Percentiles rank a stretch among this genome's conserved stretches.
phyloP scores from a whole-genome alignment of 2,113 vertebrate species.

The Chionodraco myersi region DNA sequence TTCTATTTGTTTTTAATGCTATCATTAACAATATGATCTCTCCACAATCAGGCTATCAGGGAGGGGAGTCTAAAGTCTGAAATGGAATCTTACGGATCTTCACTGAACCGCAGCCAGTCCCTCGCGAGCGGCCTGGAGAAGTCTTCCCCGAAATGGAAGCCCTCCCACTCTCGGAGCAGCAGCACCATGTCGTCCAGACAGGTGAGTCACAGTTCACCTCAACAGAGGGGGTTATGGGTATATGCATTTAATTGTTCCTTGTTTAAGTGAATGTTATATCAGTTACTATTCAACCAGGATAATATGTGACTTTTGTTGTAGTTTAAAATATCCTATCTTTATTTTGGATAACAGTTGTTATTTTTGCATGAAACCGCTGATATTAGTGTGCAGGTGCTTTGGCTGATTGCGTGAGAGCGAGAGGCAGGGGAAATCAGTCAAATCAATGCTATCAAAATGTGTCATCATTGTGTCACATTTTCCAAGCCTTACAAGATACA shows the following conservation, averaged over 20 bases:
- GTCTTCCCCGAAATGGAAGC: conserved; percentile 67
- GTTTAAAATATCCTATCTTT: not conserved
- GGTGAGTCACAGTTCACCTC: conserved; percentile 62
- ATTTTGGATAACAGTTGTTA: not conserved
- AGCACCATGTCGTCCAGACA: conserved; percentile 86
- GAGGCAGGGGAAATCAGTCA: not conserved
- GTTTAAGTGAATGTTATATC: not conserved
- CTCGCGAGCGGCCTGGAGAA: conserved; percentile 88
- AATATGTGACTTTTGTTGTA: not conserved
- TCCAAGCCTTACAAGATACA: too few species aligned
- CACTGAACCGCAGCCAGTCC: conserved; percentile 71
- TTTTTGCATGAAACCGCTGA: not conserved
- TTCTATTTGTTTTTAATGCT: too few species aligned
- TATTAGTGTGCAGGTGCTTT: not conserved
- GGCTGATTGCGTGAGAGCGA: not conserved
- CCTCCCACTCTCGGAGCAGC: conserved; percentile 83
- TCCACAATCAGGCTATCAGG: conserved; percentile 8
- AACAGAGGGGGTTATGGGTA: not conserved
- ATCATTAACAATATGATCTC: not conserved
- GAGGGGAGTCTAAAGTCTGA: conserved; percentile 27
- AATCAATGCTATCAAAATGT: not conserved
- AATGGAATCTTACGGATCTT: conserved; percentile 69
- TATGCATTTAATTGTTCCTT: not conserved
- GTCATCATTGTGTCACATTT: not conserved
- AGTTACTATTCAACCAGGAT: not conserved